These are phyloP conservation scores for Drosophila emarginata DNA, from an alignment of 2,888 invertebrate genomes.

Conservation along the genomic window DNA sequence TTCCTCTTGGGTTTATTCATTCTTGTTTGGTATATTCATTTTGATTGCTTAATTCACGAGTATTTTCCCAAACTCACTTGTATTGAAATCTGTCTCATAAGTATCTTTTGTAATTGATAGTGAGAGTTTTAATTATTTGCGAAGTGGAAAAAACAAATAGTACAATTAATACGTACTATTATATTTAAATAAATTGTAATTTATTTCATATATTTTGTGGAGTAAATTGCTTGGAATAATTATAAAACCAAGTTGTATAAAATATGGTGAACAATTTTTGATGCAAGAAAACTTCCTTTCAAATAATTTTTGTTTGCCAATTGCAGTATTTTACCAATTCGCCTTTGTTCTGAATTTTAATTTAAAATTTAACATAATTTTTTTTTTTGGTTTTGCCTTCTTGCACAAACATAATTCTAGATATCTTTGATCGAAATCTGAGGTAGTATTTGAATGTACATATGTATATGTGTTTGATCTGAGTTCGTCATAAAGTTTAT, in stretches of 20 bases:
- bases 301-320: neutral
- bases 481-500: too few species aligned
- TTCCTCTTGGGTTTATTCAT: slow-evolving; percentile 42
- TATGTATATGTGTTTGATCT: too few species aligned
- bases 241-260: slow-evolving; percentile 8
- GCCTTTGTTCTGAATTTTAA: neutral
- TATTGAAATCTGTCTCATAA: slow-evolving; percentile 82
- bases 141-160: slow-evolving; percentile 52
- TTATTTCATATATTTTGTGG: slow-evolving; percentile 30
- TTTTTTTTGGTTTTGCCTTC: too few species aligned
- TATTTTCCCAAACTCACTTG: slow-evolving; percentile 81
- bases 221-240: slow-evolving; percentile 16
- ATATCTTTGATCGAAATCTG: too few species aligned
- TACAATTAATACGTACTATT: slow-evolving; percentile 56
- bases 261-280: slow-evolving; percentile 31
- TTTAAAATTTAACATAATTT: neutral
- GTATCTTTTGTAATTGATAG: slow-evolving; percentile 80
- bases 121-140: slow-evolving; percentile 43
- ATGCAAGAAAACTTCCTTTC: slow-evolving; percentile 1
- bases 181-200: slow-evolving; percentile 10
- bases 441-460: too few species aligned
- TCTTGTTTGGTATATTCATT: slow-evolving; percentile 23
- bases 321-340: neutral
- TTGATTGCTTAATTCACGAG: slow-evolving; percentile 68
- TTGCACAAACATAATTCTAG: too few species aligned